phyloP scores from a whole-genome alignment of 2,113 vertebrate species.

The Perca fluviatilis region DNA sequence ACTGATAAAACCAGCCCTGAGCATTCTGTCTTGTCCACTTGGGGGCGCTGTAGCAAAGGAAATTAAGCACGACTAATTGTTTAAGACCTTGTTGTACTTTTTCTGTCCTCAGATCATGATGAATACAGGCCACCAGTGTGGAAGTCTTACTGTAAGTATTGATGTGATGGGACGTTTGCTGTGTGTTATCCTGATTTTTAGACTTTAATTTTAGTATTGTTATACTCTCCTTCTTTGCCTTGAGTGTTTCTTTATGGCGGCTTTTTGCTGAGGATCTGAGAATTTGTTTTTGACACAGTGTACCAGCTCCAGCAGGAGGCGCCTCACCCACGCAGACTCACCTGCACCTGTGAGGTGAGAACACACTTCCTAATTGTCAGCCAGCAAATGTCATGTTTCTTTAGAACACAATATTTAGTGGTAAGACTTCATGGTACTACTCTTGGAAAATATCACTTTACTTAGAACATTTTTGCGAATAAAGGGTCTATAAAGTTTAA shows the following conservation, averaged over 20 bases:
- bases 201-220: neutral
- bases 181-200: neutral
- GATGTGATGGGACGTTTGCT: neutral
- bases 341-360: constrained; percentile 83
- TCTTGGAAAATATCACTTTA: neutral
- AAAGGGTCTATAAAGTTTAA: neutral
- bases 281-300: constrained; percentile 82
- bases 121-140: constrained; percentile 82
- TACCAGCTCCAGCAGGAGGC: constrained; percentile 99
- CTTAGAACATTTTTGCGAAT: neutral
- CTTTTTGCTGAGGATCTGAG: neutral
- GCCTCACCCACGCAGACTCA: constrained; percentile 92
- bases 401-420: neutral
- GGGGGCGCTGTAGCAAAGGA: constrained; percentile 34
- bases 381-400: neutral
- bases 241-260: neutral
- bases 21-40: constrained; percentile 29
- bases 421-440: neutral
- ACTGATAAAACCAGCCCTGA: neutral
- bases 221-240: neutral
- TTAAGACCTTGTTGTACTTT: neutral
- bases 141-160: constrained; percentile 81
- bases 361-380: neutral
- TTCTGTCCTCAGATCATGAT: constrained; percentile 77
- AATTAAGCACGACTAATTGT: neutral